These are phyloP conservation scores for Malaclemys terrapin DNA, from an alignment of 2,113 vertebrate species.

Conservation along the genomic window DNA sequence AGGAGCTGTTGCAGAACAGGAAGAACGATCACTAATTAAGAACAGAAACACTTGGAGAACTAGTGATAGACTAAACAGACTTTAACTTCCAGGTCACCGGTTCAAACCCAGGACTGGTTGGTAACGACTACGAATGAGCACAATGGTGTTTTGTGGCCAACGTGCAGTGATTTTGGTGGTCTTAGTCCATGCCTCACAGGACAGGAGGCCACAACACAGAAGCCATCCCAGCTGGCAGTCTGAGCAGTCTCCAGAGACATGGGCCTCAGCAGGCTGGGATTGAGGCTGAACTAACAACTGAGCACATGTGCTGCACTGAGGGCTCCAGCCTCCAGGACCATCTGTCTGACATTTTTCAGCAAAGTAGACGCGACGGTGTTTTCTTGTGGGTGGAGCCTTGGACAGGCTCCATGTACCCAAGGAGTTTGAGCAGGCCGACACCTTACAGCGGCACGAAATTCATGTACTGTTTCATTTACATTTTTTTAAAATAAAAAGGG, in stretches of 20 bases:
- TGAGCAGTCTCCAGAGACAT: slow-evolving; percentile 60
- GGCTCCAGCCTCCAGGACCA: neutral
- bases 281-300: neutral
- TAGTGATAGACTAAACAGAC: neutral
- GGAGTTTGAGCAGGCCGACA: neutral
- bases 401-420: neutral
- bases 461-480: neutral
- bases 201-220: neutral
- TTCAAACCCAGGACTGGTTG: neutral
- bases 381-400: neutral
- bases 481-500: neutral
- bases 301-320: neutral
- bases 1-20: neutral
- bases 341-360: neutral
- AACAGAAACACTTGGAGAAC: slow-evolving; percentile 7
- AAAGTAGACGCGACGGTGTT: neutral
- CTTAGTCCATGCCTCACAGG: slow-evolving; percentile 7
- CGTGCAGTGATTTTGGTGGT: slow-evolving; percentile 3
- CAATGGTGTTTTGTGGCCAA: neutral
- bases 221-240: slow-evolving; percentile 40
- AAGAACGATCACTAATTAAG: neutral
- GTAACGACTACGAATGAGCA: slow-evolving; percentile 35
- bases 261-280: neutral
- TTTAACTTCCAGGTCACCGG: neutral
- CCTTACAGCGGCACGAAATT: neutral